Evolutionary conservation across 2,113 vertebrate species (phyloP).

Genomic region (Sebastes schlegelii): DNA sequence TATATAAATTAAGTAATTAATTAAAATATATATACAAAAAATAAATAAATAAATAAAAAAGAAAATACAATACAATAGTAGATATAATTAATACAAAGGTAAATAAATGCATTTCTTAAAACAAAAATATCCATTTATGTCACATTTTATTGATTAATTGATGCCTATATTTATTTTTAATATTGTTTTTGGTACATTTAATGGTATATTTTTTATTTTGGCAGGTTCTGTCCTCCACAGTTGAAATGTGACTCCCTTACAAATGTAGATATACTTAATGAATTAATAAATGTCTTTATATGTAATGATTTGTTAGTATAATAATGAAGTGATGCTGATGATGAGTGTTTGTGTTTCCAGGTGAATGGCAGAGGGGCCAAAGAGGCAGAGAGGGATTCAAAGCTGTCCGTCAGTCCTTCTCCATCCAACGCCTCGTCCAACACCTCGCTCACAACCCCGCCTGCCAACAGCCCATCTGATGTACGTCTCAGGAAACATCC

Average conservation of each 20-base stretch:
- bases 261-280: neutral
- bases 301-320: neutral
- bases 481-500: slow-evolving; percentile 42
- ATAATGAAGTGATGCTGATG: slow-evolving; percentile 1
- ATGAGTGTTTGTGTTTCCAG: slow-evolving; percentile 58
- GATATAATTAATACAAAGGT: no score
- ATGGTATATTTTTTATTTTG: neutral
- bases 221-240: no score
- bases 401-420: slow-evolving; percentile 77
- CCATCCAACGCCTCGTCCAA: slow-evolving; percentile 83
- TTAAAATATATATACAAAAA: no score
- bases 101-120: no score
- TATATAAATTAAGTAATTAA: no score
- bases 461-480: slow-evolving; percentile 73
- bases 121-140: no score
- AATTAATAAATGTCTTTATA: neutral
- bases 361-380: slow-evolving; percentile 68
- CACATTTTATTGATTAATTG: no score
- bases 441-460: slow-evolving; percentile 73
- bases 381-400: slow-evolving; percentile 71
- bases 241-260: neutral
- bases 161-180: no score
- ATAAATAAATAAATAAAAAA: no score
- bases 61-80: no score
- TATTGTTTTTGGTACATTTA: no score